Percentiles rank a stretch among this genome's conserved stretches.
Evolutionary conservation across 2,113 vertebrate genomes (phyloP).

Genomic region (Stictonetta naevosa): DNA sequence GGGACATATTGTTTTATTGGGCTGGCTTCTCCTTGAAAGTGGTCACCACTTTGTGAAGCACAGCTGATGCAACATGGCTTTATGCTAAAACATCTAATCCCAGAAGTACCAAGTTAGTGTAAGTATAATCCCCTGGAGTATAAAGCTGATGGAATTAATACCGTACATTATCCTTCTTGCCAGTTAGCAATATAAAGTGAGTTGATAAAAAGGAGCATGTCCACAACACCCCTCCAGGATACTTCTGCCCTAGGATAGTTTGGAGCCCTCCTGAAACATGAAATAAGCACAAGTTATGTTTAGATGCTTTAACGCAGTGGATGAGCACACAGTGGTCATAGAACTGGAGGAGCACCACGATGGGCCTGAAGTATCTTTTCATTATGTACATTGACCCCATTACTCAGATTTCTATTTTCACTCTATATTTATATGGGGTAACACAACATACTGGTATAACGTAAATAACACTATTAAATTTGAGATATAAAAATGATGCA

Average conservation of each 20-base stretch:
- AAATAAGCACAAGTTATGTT: not conserved
- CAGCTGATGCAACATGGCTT: not conserved
- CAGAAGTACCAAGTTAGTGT: not conserved
- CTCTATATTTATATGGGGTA: not conserved
- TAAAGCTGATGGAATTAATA: not conserved
- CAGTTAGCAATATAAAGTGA: not conserved
- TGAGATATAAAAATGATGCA: not conserved
- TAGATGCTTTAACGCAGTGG: not conserved
- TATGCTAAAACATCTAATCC: not conserved
- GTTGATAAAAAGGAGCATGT: not conserved
- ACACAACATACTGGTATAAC: accelerated
- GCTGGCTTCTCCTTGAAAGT: accelerated
- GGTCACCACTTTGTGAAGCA: not conserved
- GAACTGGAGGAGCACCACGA: accelerated
- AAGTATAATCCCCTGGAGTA: not conserved
- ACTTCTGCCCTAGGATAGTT: not conserved
- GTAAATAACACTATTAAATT: not conserved
- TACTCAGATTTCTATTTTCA: not conserved
- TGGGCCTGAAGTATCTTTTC: not conserved
- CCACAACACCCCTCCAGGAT: not conserved
- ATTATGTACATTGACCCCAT: accelerated
- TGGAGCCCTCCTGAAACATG: not conserved
- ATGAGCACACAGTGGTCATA: not conserved
- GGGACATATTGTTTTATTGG: not conserved
- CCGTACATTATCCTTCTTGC: not conserved